Evolutionary conservation across 35 echinoderm and acorn worm genomes (phyloP).

Genomic region (Lytechinus variegatus): DNA sequence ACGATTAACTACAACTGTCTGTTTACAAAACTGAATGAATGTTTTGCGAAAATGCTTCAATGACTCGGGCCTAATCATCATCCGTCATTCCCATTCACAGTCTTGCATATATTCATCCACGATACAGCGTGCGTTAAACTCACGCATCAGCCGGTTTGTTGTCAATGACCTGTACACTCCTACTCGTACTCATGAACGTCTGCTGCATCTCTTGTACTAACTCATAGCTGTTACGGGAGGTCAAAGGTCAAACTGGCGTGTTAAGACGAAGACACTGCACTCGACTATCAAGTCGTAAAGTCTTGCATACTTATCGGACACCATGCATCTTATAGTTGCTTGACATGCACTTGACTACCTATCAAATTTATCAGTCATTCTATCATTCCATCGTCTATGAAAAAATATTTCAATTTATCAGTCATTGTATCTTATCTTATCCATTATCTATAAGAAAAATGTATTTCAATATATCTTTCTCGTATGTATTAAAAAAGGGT

Average conservation of each 20-base stretch:
- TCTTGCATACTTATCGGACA: neutral
- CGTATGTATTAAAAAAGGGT: too few species aligned
- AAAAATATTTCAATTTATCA: too few species aligned
- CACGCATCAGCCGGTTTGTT: constrained; percentile 60
- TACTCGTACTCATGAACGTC: constrained; percentile 30
- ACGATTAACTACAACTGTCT: too few species aligned
- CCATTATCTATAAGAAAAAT: too few species aligned
- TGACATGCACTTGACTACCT: too few species aligned
- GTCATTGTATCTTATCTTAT: too few species aligned
- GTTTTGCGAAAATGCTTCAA: too few species aligned
- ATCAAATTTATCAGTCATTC: too few species aligned
- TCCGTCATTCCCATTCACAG: neutral
- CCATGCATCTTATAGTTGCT: too few species aligned
- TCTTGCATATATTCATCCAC: neutral
- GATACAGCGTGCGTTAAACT: constrained; percentile 28
- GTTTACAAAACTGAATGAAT: too few species aligned
- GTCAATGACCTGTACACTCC: constrained; percentile 47
- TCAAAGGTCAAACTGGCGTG: neutral
- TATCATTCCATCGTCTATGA: too few species aligned
- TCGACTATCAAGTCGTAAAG: neutral
- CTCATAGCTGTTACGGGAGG: constrained; percentile 32
- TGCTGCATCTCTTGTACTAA: constrained; percentile 52
- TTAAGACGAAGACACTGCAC: neutral
- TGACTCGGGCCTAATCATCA: neutral
- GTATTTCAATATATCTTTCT: too few species aligned